Conservation (phyloP, 1,140 invertebrate genomes). For the Rhyzopertha dominica region DNA sequence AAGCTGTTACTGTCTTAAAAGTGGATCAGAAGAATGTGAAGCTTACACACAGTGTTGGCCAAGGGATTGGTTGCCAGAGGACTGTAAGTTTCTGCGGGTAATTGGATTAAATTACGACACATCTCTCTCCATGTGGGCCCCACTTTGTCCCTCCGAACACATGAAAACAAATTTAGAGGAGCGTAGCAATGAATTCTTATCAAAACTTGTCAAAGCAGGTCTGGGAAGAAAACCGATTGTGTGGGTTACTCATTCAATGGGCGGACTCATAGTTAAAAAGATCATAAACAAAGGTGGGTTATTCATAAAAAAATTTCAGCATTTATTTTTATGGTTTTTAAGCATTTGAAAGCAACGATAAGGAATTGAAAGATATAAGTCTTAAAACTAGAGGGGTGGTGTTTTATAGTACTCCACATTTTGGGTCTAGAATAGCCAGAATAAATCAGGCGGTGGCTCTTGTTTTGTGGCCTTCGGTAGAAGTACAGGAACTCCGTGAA, state of each 20-base stretch:
- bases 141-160: conserved; percentile 47
- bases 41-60: conserved; percentile 67
- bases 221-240: conserved; percentile 68
- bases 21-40: conserved; percentile 42
- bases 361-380: conserved; percentile 50
- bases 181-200: conserved; percentile 57
- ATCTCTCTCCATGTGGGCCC: conserved; percentile 59
- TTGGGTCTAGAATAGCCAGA: conserved; percentile 64
- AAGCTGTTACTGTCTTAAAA: conserved; percentile 30
- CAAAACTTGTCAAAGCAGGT: conserved; percentile 60
- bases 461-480: conserved; percentile 70
- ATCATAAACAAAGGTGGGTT: conserved; percentile 56
- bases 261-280: conserved; percentile 75
- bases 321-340: conserved; percentile 22
- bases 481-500: conserved; percentile 73
- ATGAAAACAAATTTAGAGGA: conserved; percentile 51
- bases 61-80: conserved; percentile 72
- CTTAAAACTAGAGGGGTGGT: conserved; percentile 66
- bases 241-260: conserved; percentile 83
- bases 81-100: conserved; percentile 56
- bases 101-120: conserved; percentile 65
- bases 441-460: conserved; percentile 52
- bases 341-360: conserved; percentile 51
- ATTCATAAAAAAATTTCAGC: too few relatives aligned
- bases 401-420: conserved; percentile 78